A percentile compares a stretch with the other conserved stretches of the same genome.
phyloP scores from a whole-genome alignment of 1,140 invertebrate species.

The Laodelphax striatellus region DNA sequence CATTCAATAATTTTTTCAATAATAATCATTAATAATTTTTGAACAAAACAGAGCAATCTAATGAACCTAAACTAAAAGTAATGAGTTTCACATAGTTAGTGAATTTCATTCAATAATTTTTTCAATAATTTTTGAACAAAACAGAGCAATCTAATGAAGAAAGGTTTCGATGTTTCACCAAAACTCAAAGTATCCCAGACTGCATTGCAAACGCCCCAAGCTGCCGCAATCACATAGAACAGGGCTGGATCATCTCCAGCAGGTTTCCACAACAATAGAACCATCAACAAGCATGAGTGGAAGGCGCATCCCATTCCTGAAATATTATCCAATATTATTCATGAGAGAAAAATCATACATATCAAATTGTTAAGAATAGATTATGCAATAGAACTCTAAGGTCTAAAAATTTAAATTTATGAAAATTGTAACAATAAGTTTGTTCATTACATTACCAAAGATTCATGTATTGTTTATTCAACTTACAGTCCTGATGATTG shows the following conservation, averaged over 20 bases:
- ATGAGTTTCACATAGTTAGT: too few species aligned
- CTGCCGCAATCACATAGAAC: slow-evolving; percentile 55
- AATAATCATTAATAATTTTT: too few species aligned
- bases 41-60: background rate
- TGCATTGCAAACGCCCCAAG: slow-evolving; percentile 62
- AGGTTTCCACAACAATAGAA: slow-evolving; percentile 49
- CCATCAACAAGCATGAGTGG: slow-evolving; percentile 51
- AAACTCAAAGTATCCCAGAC: slow-evolving; percentile 52
- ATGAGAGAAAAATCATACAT: background rate
- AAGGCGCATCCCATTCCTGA: slow-evolving; percentile 53
- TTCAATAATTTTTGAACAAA: too few species aligned
- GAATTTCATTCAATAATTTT: too few species aligned
- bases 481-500: too few species aligned
- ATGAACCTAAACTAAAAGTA: too few species aligned
- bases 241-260: slow-evolving; percentile 47
- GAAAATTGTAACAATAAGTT: too few species aligned
- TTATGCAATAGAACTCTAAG: too few species aligned
- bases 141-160: background rate
- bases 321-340: slow-evolving; percentile 9
- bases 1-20: too few species aligned
- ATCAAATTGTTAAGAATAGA: background rate
- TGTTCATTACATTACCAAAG: too few species aligned
- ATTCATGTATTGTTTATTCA: too few species aligned
- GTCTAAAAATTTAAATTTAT: too few species aligned
- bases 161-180: slow-evolving; percentile 15